Percentiles rank a stretch among this genome's conserved stretches.
Conservation (phyloP, 30 jellyfish, hydroid and myxozoan genomes). For the Aurelia coerulea region DNA sequence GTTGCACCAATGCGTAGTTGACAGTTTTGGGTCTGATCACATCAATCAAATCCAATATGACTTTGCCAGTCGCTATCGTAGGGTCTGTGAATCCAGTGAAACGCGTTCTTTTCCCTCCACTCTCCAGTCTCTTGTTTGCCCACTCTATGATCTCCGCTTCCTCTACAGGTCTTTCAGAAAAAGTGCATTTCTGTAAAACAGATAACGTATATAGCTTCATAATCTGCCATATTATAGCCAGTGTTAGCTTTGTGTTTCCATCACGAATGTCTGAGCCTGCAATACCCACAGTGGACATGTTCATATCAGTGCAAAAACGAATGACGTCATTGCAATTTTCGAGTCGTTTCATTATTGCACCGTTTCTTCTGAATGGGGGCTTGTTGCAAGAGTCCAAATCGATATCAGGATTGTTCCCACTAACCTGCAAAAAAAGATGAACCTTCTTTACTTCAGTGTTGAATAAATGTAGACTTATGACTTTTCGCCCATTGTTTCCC, state of each 20-base stretch:
- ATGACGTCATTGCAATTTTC: conserved; percentile 82
- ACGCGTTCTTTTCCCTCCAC: conserved; percentile 59
- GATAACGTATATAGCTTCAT: conserved; percentile 48
- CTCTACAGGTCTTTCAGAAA: conserved; percentile 33
- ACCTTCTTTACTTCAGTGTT: not conserved
- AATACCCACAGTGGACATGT: conserved; percentile 66
- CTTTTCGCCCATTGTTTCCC: too few species aligned
- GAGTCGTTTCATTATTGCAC: conserved; percentile 63
- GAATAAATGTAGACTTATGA: too few species aligned
- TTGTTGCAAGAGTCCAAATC: conserved; percentile 42
- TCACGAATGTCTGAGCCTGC: conserved; percentile 77
- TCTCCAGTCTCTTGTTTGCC: conserved; percentile 48
- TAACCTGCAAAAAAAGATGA: not conserved
- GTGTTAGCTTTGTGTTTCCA: conserved; percentile 48
- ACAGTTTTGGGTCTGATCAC: conserved; percentile 64
- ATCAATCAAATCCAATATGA: conserved; percentile 72
- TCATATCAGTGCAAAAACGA: conserved; percentile 47
- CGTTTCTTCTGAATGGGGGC: conserved; percentile 70
- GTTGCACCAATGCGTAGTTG: conserved; percentile 55
- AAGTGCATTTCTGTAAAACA: conserved; percentile 49
- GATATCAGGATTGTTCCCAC: not conserved
- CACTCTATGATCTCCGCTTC: conserved; percentile 69
- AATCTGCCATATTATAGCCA: conserved; percentile 72
- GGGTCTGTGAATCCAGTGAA: conserved; percentile 67
- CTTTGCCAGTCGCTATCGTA: conserved; percentile 52